A percentile compares a stretch with the other conserved stretches of the same genome.
These are phyloP conservation scores for Hydriomena furcata DNA, from an alignment of 2,888 invertebrate species.

Conservation along the genomic window DNA sequence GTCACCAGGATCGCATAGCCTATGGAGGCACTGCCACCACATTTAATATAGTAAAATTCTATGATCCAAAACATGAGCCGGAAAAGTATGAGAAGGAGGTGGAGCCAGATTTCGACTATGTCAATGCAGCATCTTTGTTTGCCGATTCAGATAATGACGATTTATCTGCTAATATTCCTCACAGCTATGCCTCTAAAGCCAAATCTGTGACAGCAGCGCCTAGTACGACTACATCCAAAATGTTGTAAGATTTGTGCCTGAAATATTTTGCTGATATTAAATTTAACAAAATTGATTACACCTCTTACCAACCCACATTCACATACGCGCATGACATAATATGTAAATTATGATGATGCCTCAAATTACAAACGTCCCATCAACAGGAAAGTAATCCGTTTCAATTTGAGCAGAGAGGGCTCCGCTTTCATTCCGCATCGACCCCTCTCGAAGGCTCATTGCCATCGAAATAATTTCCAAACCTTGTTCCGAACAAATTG, in stretches of 20 bases:
- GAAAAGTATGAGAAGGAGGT: conserved; percentile 41
- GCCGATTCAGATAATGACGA: conserved; percentile 21
- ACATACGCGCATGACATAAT: conserved; percentile 42
- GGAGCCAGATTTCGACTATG: conserved; percentile 39
- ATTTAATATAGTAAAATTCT: conserved; percentile 67
- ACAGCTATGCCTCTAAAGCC: neutral
- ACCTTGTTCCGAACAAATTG: conserved; percentile 64
- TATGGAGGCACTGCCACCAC: conserved; percentile 69
- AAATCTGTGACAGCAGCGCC: conserved; percentile 11
- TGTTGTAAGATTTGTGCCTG: neutral
- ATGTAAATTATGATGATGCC: conserved; percentile 54
- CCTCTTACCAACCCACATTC: conserved; percentile 27
- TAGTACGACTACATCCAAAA: conserved; percentile 5
- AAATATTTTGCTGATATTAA: neutral
- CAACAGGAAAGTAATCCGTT: conserved; percentile 60
- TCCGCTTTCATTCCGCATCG: conserved; percentile 51
- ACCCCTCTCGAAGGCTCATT: conserved; percentile 45
- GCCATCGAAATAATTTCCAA: conserved; percentile 54
- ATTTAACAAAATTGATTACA: conserved; percentile 12
- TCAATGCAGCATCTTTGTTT: conserved; percentile 32
- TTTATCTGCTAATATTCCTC: neutral
- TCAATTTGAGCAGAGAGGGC: conserved; percentile 62
- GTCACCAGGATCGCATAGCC: conserved; percentile 66
- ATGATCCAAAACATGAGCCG: conserved; percentile 71
- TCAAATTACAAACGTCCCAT: conserved; percentile 58